Percentiles rank a stretch among this genome's conserved stretches.
Conservation (phyloP, 30 jellyfish, hydroid and myxozoan species). For the Turritopsis dohrnii region DNA sequence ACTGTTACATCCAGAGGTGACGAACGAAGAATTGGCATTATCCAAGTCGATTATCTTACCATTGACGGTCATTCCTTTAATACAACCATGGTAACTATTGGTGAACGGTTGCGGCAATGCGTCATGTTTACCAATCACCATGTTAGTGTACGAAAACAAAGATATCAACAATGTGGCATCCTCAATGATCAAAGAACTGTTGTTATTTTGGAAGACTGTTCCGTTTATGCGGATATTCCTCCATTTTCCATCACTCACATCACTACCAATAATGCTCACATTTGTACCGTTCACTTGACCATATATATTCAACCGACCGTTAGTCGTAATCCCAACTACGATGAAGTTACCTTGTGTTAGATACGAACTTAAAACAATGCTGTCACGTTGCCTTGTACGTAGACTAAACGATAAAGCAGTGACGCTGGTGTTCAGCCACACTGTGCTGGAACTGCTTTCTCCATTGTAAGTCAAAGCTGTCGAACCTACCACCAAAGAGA, state of each 20-base stretch:
- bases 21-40: neutral
- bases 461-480: slow-evolving; percentile 51
- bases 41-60: slow-evolving; percentile 18
- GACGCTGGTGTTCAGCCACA: slow-evolving; percentile 12
- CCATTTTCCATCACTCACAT: slow-evolving; percentile 29
- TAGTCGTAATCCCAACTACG: neutral
- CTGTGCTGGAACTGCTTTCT: slow-evolving; percentile 29
- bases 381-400: slow-evolving; percentile 29
- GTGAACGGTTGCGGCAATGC: slow-evolving; percentile 6
- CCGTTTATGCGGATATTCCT: slow-evolving; percentile 5
- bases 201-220: neutral
- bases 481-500: slow-evolving; percentile 34
- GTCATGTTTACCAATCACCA: neutral
- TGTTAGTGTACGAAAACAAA: neutral
- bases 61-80: slow-evolving; percentile 35
- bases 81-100: slow-evolving; percentile 45
- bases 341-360: slow-evolving; percentile 13
- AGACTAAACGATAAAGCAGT: slow-evolving; percentile 29
- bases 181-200: neutral
- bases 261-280: neutral
- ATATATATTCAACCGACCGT: neutral
- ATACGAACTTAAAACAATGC: slow-evolving; percentile 31
- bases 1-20: slow-evolving; percentile 44
- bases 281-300: neutral
- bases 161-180: neutral